Percentiles rank a stretch among this genome's conserved stretches.
These are phyloP conservation scores for Oenanthe melanoleuca DNA, from an alignment of 2,113 vertebrate genomes.

Conservation along the genomic window DNA sequence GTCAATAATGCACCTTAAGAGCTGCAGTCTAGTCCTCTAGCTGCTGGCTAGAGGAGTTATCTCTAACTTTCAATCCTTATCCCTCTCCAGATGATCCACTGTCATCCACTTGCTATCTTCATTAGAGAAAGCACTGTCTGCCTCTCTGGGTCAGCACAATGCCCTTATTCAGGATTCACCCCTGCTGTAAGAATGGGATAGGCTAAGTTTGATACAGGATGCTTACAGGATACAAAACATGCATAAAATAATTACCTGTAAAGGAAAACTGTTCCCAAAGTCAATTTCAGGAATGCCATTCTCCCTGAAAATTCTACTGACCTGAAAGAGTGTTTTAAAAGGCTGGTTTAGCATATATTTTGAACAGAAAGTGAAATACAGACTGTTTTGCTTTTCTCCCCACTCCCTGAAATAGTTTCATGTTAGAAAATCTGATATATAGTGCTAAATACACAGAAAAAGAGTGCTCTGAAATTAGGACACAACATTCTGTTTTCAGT, in stretches of 20 bases:
- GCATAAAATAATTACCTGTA: background rate
- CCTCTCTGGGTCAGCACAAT: background rate
- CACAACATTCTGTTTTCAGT: background rate
- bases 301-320: background rate
- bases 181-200: background rate
- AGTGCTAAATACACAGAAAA: background rate
- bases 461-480: background rate
- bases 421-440: background rate
- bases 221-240: background rate
- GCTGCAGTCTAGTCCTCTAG: background rate
- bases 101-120: background rate
- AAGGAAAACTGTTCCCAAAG: background rate
- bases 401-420: background rate
- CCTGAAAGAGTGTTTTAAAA: background rate
- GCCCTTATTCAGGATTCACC: background rate
- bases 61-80: background rate
- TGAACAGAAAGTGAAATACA: background rate
- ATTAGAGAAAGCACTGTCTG: background rate
- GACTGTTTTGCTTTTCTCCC: background rate
- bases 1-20: background rate
- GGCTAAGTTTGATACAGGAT: background rate
- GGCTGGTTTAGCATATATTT: background rate
- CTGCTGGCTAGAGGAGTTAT: background rate
- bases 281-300: background rate
- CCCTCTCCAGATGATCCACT: background rate